Conservation (phyloP, 2,888 invertebrate species). For the Harpagoxenus sublaevis region DNA sequence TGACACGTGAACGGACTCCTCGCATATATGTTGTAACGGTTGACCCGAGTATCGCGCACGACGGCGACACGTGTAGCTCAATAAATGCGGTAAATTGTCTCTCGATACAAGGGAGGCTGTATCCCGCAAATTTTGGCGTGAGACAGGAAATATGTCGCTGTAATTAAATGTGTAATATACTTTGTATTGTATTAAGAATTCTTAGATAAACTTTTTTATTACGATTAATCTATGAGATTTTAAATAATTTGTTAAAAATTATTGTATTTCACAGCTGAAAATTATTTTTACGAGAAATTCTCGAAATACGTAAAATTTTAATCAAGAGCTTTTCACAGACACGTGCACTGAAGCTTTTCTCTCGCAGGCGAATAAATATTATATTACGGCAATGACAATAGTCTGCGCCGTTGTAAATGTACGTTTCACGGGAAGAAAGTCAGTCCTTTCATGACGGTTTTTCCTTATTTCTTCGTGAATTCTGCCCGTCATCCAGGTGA, state of each 20-base stretch:
- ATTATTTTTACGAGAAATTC: neutral
- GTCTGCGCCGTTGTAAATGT: conserved; percentile 12
- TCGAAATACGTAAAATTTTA: conserved; percentile 8
- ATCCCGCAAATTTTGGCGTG: neutral
- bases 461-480: conserved; percentile 31
- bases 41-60: neutral
- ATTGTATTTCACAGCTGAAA: neutral
- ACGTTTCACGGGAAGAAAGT: conserved; percentile 10
- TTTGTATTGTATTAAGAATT: neutral
- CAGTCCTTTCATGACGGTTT: neutral
- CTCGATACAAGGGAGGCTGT: neutral
- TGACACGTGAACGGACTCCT: conserved; percentile 6
- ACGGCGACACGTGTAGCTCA: neutral
- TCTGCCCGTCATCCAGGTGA: conserved; percentile 35
- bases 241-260: neutral
- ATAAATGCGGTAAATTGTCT: conserved; percentile 23
- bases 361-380: neutral
- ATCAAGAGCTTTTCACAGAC: neutral
- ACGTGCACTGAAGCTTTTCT: neutral
- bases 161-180: neutral
- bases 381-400: neutral
- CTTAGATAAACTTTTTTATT: neutral
- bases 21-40: neutral
- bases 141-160: neutral
- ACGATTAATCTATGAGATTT: neutral